Conservation (phyloP, 2,797 vertebrate species). For the Lagodon rhomboides region DNA sequence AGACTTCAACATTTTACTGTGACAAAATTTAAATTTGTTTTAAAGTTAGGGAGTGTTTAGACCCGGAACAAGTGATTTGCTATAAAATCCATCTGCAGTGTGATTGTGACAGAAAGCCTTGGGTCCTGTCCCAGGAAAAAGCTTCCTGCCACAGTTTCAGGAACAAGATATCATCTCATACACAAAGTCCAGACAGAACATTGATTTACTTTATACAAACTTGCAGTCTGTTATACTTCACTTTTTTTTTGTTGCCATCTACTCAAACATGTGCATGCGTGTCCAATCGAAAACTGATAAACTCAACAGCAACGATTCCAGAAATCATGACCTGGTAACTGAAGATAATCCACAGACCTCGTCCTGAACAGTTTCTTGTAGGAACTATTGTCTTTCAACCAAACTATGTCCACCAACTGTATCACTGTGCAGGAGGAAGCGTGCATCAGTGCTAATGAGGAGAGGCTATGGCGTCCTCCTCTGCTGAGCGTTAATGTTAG, state of each 20-base stretch:
- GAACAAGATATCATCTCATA: slow-evolving; percentile 11
- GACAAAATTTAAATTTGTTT: background rate
- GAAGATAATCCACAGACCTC: too few relatives aligned
- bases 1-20: background rate
- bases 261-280: background rate
- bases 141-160: background rate
- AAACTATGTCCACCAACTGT: too few relatives aligned
- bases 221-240: background rate
- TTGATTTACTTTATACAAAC: background rate
- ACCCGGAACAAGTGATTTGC: slow-evolving; percentile 14
- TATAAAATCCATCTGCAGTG: slow-evolving; percentile 17
- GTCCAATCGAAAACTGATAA: background rate
- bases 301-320: too few relatives aligned
- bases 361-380: too few relatives aligned
- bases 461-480: too few relatives aligned
- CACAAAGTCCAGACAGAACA: background rate
- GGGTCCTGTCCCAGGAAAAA: background rate
- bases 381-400: too few relatives aligned
- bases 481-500: too few relatives aligned
- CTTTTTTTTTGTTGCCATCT: background rate
- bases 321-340: too few relatives aligned
- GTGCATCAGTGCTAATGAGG: too few relatives aligned
- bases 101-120: slow-evolving; percentile 20
- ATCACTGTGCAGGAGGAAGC: too few relatives aligned
- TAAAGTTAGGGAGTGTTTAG: slow-evolving; percentile 7